Evolutionary conservation across 2,888 invertebrate species (phyloP), one percentile per base, ranked within the genome.

Genomic region (Lepidochrysops patricia): DNA sequence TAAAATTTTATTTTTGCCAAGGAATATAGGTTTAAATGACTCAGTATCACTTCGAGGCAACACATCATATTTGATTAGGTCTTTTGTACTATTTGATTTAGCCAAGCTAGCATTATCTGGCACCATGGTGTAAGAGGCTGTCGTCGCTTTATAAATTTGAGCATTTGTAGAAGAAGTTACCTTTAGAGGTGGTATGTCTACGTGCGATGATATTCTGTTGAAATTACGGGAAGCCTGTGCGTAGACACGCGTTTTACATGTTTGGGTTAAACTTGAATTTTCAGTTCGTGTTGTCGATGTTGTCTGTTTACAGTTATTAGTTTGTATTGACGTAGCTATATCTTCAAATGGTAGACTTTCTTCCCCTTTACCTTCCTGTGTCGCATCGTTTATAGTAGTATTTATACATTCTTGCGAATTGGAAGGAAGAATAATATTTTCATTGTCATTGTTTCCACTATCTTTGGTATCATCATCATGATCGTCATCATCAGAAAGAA

Each of bases 1-100:
- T 60, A 87, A 72, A 64, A 87, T 80, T 75, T 82, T 80, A 67
- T 82, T 79, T 61, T 76, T 73, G 1, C 84, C 87, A 13, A 87
- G 70, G 65, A 64, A 78, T 72, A 84, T 76, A 4, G 80, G 81
- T 64, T 63, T 71, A 25, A 70, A 63, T 3, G 67, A 26, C 7
- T 19, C 15, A 26, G 13, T n/a, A n/a, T n/a, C n/a, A 19, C 13
- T 23, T 6, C 57, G 50, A 15, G 26, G 7, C 4, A 25, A 6
- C 6, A 26, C 25, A n/a, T 50, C 26, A 26, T 26, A 26, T 50
- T 26, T 50, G 2, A 26, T 1, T 1, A n/a, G 13, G 5, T 13
- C 26, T 26, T 26, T 26, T n/a, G 26, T 50, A 23, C 12, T 23
- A 19, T 43, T 43, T 9, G 9, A 19, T 19, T 13, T 13, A 43